phyloP scores from a whole-genome alignment of 2,113 vertebrate genomes.

The Macheiramphus alcinus region DNA sequence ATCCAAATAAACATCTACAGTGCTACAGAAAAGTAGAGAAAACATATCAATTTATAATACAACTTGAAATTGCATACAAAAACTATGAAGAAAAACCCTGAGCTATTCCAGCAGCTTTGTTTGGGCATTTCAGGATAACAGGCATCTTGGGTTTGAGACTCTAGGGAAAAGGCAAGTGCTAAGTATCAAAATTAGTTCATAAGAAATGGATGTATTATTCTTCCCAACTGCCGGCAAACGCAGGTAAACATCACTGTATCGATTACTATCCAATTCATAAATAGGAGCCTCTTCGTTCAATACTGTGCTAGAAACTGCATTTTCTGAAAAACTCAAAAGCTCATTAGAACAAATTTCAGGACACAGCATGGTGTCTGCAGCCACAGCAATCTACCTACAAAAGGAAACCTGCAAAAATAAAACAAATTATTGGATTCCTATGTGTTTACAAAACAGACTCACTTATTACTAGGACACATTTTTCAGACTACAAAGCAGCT shows the following conservation, averaged over 20 bases:
- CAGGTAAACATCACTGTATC: not conserved
- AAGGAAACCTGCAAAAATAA: not conserved
- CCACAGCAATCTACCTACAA: not conserved
- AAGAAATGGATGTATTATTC: not conserved
- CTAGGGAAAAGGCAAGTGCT: not conserved
- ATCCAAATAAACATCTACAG: not conserved
- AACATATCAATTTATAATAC: not conserved
- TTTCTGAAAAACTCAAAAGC: not conserved
- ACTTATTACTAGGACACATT: not conserved
- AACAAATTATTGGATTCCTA: not conserved
- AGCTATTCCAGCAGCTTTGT: not conserved
- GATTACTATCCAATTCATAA: not conserved
- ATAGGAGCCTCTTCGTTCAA: not conserved
- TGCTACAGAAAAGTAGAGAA: not conserved
- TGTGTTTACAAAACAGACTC: not conserved
- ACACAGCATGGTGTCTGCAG: not conserved
- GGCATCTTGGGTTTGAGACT: not conserved
- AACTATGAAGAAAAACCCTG: not conserved
- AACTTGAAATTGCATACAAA: not conserved
- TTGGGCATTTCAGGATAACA: not conserved
- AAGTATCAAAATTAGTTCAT: not conserved
- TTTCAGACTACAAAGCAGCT: not conserved
- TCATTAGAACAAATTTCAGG: not conserved
- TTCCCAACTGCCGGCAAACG: not conserved
- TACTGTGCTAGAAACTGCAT: not conserved